Base-by-base conservation (phyloP, 2,113 vertebrate genomes). In the Parus major region DNA sequence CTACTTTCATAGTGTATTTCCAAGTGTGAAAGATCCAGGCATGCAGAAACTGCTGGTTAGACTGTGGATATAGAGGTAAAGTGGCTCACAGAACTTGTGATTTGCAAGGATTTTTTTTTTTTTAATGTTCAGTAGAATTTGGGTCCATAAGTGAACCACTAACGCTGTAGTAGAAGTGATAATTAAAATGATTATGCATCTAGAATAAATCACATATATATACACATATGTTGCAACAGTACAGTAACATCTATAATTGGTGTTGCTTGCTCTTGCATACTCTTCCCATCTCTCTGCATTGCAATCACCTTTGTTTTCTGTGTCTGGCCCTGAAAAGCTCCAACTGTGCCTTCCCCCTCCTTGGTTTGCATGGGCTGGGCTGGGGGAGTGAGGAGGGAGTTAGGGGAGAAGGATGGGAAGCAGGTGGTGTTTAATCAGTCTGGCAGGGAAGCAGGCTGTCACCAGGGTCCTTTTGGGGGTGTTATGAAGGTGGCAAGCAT, bases 351-450 rank as follows among this genome's bases (percentile, higher is more conserved):
- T 69, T 75, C 60, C 79, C 49, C 36, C 57, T 90, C 63, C 70
- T 61, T 0, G 0, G 16, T 82, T 77, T 90, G 52, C 11, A 2
- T 55, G 60, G 39, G 33, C 12, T 91, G 60, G n/a, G 46, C 31
- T 50, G 27, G 24, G 31, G 14, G 31, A 76, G 36, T 28, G 49
- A 72, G 44, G 57, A 88, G 61, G 41, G 71, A 88, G n/a, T 57
- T 44, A 21, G 64, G 46, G 68, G 64, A 91, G 89, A 81, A 78
- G 8, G 52, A 70, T 64, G 86, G 73, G 88, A 94, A 94, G 90
- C 90, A 95, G 92, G 90, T 94, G 88, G 76, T 72, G 80, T 92
- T 86, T 94, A 90, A 94, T 96, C 90, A 86, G 79, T 49, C 93
- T 94, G 76, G 88, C 82, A 94, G 77, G 60, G 64, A 94, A 96